Evolutionary conservation across 2,888 invertebrate species (phyloP).

Genomic region (Agrotis exclamationis): DNA sequence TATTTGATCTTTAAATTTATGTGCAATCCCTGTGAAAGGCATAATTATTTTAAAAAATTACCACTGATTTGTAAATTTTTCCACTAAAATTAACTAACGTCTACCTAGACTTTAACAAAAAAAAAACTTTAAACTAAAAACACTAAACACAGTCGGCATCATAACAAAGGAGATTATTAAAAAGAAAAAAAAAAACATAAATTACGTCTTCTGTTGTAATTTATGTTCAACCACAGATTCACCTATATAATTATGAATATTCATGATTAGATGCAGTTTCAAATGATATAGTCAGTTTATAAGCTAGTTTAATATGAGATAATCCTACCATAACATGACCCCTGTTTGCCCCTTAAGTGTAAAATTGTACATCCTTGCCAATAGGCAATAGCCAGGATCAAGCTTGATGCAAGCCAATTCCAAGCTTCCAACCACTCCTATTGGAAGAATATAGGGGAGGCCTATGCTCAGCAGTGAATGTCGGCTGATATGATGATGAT

Average conservation of each 20-base stretch:
- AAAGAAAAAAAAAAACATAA: too few species aligned
- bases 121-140: slow-evolving; percentile 6
- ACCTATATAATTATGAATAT: slow-evolving; percentile 29
- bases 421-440: too few species aligned
- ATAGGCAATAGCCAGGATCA: too few species aligned
- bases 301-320: background rate
- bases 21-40: background rate
- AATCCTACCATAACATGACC: background rate
- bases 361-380: background rate
- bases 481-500: too few species aligned
- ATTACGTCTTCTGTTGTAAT: slow-evolving; percentile 17
- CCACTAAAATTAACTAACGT: too few species aligned
- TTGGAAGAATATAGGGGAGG: too few species aligned
- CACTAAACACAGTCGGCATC: background rate
- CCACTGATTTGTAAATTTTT: too few species aligned
- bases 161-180: slow-evolving; percentile 24
- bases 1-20: too few species aligned
- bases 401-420: background rate
- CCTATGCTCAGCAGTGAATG: too few species aligned
- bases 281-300: slow-evolving; percentile 4
- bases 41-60: background rate
- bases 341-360: background rate
- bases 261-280: slow-evolving; percentile 18
- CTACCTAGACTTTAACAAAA: slow-evolving; percentile 2
- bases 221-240: slow-evolving; percentile 12